A percentile compares a stretch with the other conserved stretches of the same genome.
These are phyloP conservation scores for Darevskia mixta DNA, from an alignment of 2,797 vertebrate genomes.

Conservation along the genomic window DNA sequence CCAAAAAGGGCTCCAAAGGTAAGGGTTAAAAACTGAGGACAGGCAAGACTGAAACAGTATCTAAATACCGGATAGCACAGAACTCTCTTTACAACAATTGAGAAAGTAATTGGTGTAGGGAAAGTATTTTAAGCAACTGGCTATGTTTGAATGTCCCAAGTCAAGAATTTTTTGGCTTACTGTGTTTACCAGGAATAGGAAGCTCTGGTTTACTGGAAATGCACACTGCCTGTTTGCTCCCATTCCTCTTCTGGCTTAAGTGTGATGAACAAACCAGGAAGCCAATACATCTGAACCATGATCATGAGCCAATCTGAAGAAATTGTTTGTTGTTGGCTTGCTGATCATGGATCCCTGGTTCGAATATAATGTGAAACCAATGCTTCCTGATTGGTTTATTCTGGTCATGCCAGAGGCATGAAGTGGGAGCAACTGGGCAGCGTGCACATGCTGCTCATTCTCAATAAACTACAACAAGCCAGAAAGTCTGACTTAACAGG, in stretches of 20 bases:
- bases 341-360: neutral
- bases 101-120: neutral
- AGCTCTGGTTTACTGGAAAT: no score
- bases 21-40: neutral
- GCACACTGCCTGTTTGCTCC: no score
- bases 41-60: neutral
- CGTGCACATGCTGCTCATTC: neutral
- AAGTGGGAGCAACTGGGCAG: neutral
- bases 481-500: neutral
- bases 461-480: neutral
- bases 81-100: neutral
- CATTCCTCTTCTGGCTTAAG: no score
- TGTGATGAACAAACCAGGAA: no score
- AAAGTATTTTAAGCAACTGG: slow-evolving; percentile 18
- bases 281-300: no score
- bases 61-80: neutral
- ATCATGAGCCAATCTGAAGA: no score
- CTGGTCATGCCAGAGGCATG: neutral
- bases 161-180: no score
- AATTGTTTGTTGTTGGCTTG: no score
- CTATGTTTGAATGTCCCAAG: neutral
- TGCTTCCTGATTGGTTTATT: neutral
- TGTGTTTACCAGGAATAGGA: no score
- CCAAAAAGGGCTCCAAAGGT: neutral
- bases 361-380: neutral